Evolutionary conservation across 2,888 invertebrate species (phyloP).

Genomic region (Nezara viridula): DNA sequence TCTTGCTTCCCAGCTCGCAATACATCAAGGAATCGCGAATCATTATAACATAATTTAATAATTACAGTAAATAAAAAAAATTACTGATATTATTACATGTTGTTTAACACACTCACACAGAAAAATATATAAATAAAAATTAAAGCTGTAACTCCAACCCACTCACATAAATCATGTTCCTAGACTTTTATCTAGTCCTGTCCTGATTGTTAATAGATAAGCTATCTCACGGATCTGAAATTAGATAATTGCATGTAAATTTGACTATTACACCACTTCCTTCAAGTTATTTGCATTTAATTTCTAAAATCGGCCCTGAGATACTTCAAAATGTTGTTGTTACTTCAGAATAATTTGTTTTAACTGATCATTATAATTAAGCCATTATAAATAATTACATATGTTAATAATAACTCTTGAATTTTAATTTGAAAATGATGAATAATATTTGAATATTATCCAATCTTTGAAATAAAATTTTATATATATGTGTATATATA

Average conservation of each 20-base stretch:
- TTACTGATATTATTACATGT: neutral
- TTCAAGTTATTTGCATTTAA: slow-evolving; percentile 15
- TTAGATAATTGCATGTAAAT: slow-evolving; percentile 35
- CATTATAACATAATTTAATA: neutral
- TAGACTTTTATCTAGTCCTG: neutral
- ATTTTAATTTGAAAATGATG: neutral
- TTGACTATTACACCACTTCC: neutral
- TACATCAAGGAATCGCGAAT: neutral
- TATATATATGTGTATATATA: too few relatives aligned
- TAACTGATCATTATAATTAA: slow-evolving; percentile 39
- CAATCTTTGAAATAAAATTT: too few relatives aligned
- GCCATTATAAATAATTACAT: slow-evolving; percentile 1
- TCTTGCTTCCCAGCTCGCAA: neutral
- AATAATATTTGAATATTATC: slow-evolving; percentile 23
- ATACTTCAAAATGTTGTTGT: neutral
- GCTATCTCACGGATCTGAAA: neutral
- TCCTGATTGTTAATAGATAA: slow-evolving; percentile 18
- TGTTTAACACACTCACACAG: neutral
- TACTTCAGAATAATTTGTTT: slow-evolving; percentile 23
- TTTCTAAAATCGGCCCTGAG: slow-evolving; percentile 35
- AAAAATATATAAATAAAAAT: neutral
- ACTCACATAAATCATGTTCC: slow-evolving; percentile 1
- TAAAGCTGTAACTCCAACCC: neutral
- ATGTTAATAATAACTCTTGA: neutral
- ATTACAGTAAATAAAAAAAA: neutral